phyloP scores from a whole-genome alignment of 2,888 invertebrate species.

The Anodontia alba region DNA sequence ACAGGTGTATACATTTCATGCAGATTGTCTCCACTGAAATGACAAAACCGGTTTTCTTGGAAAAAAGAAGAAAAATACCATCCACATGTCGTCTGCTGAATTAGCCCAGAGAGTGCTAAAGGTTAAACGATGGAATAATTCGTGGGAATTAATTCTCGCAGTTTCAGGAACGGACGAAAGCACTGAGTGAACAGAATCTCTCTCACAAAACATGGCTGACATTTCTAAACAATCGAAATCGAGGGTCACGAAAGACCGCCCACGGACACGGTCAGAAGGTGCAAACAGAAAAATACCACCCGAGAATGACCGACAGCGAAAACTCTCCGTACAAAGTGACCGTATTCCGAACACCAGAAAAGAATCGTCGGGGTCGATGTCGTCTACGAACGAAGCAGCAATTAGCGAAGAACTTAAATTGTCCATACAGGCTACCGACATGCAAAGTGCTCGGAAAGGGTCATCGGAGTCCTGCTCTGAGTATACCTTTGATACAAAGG shows the following conservation, averaged over 20 bases:
- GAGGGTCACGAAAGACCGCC: background rate
- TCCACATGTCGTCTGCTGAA: too few species aligned
- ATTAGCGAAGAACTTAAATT: background rate
- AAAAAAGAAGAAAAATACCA: too few species aligned
- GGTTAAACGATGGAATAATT: too few species aligned
- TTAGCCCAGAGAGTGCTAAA: too few species aligned
- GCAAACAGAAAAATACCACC: background rate
- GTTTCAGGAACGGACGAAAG: too few species aligned
- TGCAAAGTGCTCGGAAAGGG: background rate
- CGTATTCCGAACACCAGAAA: background rate
- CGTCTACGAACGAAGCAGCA: background rate
- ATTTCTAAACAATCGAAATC: too few species aligned
- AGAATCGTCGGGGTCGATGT: background rate
- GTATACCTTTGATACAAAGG: background rate
- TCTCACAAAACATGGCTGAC: too few species aligned
- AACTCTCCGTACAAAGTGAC: background rate
- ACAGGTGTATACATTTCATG: too few species aligned
- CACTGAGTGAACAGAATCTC: too few species aligned
- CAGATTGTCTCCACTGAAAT: too few species aligned
- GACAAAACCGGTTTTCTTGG: too few species aligned
- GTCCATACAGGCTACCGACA: background rate
- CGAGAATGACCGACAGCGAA: background rate
- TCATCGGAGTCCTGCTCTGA: background rate
- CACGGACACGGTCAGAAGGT: background rate
- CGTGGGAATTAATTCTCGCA: too few species aligned